Conservation (phyloP, 2,113 vertebrate species). For the Solea senegalensis region DNA sequence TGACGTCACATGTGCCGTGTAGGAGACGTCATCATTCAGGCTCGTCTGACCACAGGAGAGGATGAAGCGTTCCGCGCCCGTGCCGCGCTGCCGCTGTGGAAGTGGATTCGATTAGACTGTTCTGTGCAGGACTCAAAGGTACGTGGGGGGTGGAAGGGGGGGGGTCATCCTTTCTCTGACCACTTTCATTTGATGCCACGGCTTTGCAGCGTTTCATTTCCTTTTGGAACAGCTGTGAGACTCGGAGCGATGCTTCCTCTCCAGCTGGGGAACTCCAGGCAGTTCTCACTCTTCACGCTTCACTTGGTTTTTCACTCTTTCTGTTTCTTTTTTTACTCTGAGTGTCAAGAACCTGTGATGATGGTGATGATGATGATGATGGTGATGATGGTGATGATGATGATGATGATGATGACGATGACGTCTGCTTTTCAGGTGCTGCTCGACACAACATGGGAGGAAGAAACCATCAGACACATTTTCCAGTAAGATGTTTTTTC, state of each 20-base stretch:
- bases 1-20: slow-evolving; percentile 49
- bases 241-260: slow-evolving; percentile 55
- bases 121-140: slow-evolving; percentile 86
- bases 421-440: slow-evolving; percentile 55
- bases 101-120: slow-evolving; percentile 90
- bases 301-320: slow-evolving; percentile 1
- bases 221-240: slow-evolving; percentile 53
- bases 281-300: slow-evolving; percentile 43
- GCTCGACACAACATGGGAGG: slow-evolving; percentile 42
- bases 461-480: background rate
- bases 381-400: slow-evolving; percentile 30
- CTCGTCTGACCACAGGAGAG: slow-evolving; percentile 81
- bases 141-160: slow-evolving; percentile 48
- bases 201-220: slow-evolving; percentile 46
- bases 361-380: slow-evolving; percentile 3
- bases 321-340: background rate
- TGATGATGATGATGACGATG: slow-evolving; percentile 24
- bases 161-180: slow-evolving; percentile 20
- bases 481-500: slow-evolving; percentile 43
- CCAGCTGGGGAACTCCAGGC: slow-evolving; percentile 63
- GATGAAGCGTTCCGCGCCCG: slow-evolving; percentile 84
- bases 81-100: slow-evolving; percentile 81
- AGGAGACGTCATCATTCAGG: slow-evolving; percentile 90
- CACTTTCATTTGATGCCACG: slow-evolving; percentile 6
- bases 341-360: slow-evolving; percentile 16